Evolutionary conservation across 2,888 invertebrate genomes (phyloP).

Genomic region (Torymus tubicola): DNA sequence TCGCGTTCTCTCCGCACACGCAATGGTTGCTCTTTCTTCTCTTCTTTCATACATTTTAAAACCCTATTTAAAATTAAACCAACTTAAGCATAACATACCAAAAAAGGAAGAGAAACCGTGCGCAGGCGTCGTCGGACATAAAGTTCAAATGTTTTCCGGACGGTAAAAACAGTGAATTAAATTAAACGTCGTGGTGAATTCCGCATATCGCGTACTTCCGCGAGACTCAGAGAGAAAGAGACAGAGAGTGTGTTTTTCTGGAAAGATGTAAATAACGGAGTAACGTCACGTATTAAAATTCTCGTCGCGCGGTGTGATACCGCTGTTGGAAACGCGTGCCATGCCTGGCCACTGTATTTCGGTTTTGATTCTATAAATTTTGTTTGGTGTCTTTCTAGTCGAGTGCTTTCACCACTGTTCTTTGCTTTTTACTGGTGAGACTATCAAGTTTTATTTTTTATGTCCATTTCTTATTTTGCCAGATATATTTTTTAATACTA

Average conservation of each 20-base stretch:
- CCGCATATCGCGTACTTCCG: not conserved
- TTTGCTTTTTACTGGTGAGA: too few species aligned
- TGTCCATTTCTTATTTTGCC: slow-evolving; percentile 18
- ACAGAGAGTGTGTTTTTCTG: not conserved
- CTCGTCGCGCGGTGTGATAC: slow-evolving; percentile 5
- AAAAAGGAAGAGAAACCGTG: not conserved
- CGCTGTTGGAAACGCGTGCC: not conserved
- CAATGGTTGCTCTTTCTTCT: slow-evolving; percentile 3
- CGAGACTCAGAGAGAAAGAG: not conserved
- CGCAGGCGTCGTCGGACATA: not conserved
- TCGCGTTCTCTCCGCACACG: not conserved
- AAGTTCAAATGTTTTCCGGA: slow-evolving; percentile 28
- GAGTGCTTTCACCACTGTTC: too few species aligned
- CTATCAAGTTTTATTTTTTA: too few species aligned
- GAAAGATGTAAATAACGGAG: slow-evolving; percentile 38
- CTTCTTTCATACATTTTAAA: slow-evolving; percentile 40
- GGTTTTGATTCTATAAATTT: slow-evolving; percentile 11
- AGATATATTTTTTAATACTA: not conserved
- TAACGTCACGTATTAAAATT: slow-evolving; percentile 51
- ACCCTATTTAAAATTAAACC: slow-evolving; percentile 38
- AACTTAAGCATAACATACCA: slow-evolving; percentile 29
- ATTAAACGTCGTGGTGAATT: slow-evolving; percentile 26
- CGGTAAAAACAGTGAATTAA: slow-evolving; percentile 29
- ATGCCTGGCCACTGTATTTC: too few species aligned
- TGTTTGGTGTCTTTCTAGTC: slow-evolving; percentile 3